A percentile compares a stretch with the other conserved stretches of the same genome.
Conservation (phyloP, 2,113 vertebrate species). For the Neogale vison region DNA sequence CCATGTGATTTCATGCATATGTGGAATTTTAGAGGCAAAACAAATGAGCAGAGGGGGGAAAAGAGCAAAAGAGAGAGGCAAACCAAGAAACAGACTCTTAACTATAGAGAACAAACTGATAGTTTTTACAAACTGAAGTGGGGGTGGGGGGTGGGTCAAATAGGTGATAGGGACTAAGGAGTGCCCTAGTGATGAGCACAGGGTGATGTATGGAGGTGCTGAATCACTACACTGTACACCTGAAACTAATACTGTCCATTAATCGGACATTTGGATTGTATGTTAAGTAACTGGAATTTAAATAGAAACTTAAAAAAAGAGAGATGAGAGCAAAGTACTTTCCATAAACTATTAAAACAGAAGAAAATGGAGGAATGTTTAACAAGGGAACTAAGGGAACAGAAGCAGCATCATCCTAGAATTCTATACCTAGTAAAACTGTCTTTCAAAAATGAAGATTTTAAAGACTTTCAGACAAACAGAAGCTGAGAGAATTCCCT, state of each 20-base stretch:
- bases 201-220: neutral
- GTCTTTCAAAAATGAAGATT: neutral
- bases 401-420: neutral
- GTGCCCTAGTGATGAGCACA: neutral
- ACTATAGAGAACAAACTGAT: neutral
- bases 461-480: neutral
- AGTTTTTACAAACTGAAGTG: neutral
- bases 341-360: neutral
- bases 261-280: neutral
- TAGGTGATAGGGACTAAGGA: neutral
- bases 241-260: neutral
- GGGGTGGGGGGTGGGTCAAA: neutral
- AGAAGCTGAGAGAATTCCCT: neutral
- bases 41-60: neutral
- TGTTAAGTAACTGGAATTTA: neutral
- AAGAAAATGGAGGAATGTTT: neutral
- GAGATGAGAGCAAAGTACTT: neutral
- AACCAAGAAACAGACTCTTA: neutral
- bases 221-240: neutral
- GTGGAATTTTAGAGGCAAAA: neutral
- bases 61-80: neutral
- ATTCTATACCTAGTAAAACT: neutral
- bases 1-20: neutral
- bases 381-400: neutral
- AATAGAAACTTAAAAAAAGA: neutral